Base-by-base conservation (phyloP, 2,888 invertebrate species). In the Tinea pellionella region DNA sequence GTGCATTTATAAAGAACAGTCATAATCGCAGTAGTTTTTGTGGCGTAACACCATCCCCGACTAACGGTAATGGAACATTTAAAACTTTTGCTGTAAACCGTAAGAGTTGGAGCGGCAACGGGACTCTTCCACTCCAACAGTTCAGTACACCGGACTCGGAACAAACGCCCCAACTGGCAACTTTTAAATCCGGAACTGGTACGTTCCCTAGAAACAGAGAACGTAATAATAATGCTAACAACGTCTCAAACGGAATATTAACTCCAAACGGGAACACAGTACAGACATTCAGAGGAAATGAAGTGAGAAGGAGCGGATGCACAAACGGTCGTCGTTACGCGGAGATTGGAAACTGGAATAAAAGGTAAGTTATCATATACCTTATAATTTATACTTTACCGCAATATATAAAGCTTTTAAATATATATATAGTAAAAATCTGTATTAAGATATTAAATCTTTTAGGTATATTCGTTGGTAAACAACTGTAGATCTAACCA, bases 341-440 rank as follows among this genome's bases (percentile, higher is more conserved):
- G 59, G 89, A 89, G 77, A 89, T 89, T 72, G 89, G 89, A 74
- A 87, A 88, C 80, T 89, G 89, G 89, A 88, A 78, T 74, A 87
- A 87, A 78, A 87, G 87, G 87, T 87, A 68, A 81, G 85, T 77
- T 68, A 15, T 57, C 57, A 53, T 53, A 18, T 53, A n/a, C 18
- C 12, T 47, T 47, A 47, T 47, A 24, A 53, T 24, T 53, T 24
- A 53, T 53, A 15, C 2, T 16, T 47, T n/a, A n/a, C n/a, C n/a
- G n/a, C n/a, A n/a, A n/a, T n/a, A n/a, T n/a, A n/a, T n/a, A n/a
- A n/a, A n/a, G n/a, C n/a, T n/a, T n/a, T n/a, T n/a, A n/a, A n/a
- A n/a, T n/a, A n/a, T n/a, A n/a, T n/a, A n/a, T n/a, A n/a, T n/a
- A n/a, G n/a, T n/a, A n/a, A 47, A 37, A 37, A 9, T 37, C 9